phyloP scores from a whole-genome alignment of 2,797 vertebrate species.

The Kryptolebias ocellatus region DNA sequence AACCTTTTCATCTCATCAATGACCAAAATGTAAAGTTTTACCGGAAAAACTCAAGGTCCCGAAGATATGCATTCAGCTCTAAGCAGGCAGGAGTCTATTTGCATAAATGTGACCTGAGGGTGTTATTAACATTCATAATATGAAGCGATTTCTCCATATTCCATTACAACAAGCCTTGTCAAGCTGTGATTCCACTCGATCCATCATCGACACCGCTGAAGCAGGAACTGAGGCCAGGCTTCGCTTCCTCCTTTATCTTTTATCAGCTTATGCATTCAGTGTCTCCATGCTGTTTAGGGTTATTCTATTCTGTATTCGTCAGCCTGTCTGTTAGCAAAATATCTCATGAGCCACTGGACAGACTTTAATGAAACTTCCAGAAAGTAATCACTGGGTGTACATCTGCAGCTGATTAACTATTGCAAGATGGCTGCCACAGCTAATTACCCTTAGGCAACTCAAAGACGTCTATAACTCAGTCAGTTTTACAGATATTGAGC shows the following conservation, averaged over 20 bases:
- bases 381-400: too few relatives aligned
- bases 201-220: slow-evolving; percentile 37
- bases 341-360: too few relatives aligned
- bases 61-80: slow-evolving; percentile 25
- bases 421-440: too few relatives aligned
- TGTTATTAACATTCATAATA: slow-evolving; percentile 60
- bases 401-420: too few relatives aligned
- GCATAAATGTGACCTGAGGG: slow-evolving; percentile 46
- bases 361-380: too few relatives aligned
- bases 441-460: too few relatives aligned
- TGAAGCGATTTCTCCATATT: slow-evolving; percentile 37
- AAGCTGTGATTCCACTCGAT: slow-evolving; percentile 40
- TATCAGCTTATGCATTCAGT: slow-evolving; percentile 37
- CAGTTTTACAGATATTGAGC: too few relatives aligned
- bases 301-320: background rate
- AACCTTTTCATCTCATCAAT: slow-evolving; percentile 14
- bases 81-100: slow-evolving; percentile 26
- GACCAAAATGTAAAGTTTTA: slow-evolving; percentile 26
- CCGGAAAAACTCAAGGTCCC: slow-evolving; percentile 20
- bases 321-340: too few relatives aligned
- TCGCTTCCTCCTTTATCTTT: slow-evolving; percentile 46
- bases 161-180: slow-evolving; percentile 36
- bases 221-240: slow-evolving; percentile 45
- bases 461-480: too few relatives aligned
- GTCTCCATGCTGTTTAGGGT: slow-evolving; percentile 20